Evolutionary conservation across 2,797 vertebrate genomes (phyloP).

Genomic region (Silurus aristotelis): DNA sequence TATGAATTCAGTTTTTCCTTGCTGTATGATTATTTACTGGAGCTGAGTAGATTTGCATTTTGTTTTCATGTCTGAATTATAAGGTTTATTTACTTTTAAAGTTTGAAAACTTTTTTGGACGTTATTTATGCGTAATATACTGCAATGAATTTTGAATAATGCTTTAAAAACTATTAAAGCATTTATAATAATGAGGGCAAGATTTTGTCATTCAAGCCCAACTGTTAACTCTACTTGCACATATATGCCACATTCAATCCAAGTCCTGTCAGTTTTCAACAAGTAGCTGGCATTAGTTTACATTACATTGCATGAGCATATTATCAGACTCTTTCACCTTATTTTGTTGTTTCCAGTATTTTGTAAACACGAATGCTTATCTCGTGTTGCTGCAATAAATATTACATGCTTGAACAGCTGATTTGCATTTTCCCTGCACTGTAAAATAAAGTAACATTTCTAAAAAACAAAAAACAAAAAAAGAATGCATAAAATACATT

Average conservation of each 20-base stretch:
- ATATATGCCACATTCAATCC: neutral
- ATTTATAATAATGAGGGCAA: neutral
- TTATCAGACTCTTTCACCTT: neutral
- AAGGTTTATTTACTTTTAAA: too few species aligned
- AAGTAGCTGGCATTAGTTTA: neutral
- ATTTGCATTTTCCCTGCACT: neutral
- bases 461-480: neutral
- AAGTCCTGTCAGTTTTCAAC: neutral
- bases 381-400: neutral
- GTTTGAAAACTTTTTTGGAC: neutral
- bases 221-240: neutral
- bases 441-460: neutral
- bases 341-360: neutral
- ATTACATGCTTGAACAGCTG: neutral
- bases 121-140: neutral
- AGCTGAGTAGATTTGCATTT: neutral
- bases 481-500: too few species aligned
- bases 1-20: neutral
- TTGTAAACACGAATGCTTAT: neutral
- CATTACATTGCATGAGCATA: too few species aligned
- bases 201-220: too few species aligned
- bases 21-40: neutral
- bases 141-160: neutral
- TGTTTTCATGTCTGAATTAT: neutral
- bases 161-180: neutral